Evolutionary conservation across 2,113 vertebrate genomes (phyloP).

Genomic region (Coregonus clupeaformis): DNA sequence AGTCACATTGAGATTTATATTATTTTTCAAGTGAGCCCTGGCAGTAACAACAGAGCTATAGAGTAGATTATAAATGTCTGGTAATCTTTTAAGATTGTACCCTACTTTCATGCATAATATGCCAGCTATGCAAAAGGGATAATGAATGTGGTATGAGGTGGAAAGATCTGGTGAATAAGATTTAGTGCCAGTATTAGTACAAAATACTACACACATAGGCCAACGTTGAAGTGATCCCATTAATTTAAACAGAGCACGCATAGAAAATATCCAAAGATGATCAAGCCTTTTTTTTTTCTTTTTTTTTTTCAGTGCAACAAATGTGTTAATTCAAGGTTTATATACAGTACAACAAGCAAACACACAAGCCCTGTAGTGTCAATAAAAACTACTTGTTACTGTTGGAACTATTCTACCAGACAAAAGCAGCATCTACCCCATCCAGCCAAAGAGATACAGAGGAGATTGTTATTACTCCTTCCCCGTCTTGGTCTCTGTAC

Average conservation of each 20-base stretch:
- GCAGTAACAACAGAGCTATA: too few species aligned
- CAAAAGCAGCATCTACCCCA: slow-evolving; percentile 14
- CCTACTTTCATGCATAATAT: too few species aligned
- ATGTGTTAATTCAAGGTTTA: not conserved
- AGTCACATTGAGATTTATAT: too few species aligned
- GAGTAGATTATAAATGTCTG: too few species aligned
- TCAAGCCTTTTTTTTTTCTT: slow-evolving; percentile 10
- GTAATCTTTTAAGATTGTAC: too few species aligned
- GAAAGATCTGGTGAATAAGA: slow-evolving; percentile 21
- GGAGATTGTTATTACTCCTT: not conserved
- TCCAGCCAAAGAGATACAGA: not conserved
- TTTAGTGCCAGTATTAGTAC: slow-evolving; percentile 7
- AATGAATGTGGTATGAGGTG: not conserved
- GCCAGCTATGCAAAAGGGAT: too few species aligned
- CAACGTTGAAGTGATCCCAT: slow-evolving; percentile 35
- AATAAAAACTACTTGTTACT: not conserved
- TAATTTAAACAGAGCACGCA: slow-evolving; percentile 33
- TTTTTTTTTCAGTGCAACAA: slow-evolving; percentile 21
- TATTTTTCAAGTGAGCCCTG: too few species aligned
- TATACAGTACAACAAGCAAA: not conserved
- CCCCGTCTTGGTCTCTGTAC: not conserved
- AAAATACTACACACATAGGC: slow-evolving; percentile 6
- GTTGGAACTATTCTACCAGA: slow-evolving; percentile 20
- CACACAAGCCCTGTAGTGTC: not conserved
- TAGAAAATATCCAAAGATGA: slow-evolving; percentile 8